Evolutionary conservation across 2,797 vertebrate species (phyloP).

Genomic region (Aphelocoma californica): DNA sequence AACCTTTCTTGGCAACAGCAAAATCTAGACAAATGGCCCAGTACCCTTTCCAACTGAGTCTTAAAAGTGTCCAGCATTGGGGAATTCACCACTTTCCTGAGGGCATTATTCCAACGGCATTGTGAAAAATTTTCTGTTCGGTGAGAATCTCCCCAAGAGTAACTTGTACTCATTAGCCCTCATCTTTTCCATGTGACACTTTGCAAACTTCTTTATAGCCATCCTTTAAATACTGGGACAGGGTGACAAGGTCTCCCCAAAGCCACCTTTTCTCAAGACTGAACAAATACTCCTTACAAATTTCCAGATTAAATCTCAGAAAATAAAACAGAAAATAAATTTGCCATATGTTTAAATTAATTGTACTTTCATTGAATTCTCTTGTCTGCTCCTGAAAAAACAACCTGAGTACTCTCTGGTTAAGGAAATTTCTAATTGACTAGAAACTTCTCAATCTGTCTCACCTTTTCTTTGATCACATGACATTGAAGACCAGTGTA

Average conservation of each 20-base stretch:
- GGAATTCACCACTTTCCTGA: background rate
- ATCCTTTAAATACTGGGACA: background rate
- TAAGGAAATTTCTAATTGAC: background rate
- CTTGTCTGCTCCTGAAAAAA: background rate
- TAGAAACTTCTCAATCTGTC: background rate
- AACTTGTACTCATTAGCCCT: background rate
- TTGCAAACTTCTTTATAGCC: background rate
- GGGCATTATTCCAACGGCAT: background rate
- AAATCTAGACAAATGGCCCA: background rate
- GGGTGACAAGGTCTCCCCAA: background rate
- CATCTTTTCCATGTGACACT: background rate
- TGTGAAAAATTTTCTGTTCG: background rate
- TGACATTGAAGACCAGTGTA: background rate
- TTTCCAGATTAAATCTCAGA: background rate
- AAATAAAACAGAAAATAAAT: background rate
- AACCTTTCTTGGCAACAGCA: background rate
- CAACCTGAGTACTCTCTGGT: background rate
- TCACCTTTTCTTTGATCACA: background rate
- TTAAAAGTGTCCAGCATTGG: accelerated
- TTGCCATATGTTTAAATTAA: background rate
- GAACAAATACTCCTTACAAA: background rate
- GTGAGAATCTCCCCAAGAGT: background rate
- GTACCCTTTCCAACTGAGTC: background rate
- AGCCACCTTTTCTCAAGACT: background rate
- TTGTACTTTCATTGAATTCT: background rate